Conservation (phyloP, 2,888 invertebrate species). For the Scaptomyza polygonia region DNA sequence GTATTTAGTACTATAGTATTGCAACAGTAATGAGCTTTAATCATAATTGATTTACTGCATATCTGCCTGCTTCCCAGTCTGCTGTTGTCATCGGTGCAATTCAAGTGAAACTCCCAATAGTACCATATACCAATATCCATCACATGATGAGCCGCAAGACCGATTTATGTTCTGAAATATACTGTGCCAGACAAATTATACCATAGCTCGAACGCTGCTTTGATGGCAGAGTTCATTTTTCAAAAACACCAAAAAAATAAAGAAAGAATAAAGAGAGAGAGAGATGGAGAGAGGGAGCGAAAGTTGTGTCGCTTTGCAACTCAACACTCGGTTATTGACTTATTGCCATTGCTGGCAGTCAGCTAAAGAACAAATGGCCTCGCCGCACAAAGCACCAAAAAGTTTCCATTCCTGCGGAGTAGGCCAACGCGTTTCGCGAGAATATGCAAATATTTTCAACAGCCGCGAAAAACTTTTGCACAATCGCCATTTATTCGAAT, state of each 20-base stretch:
- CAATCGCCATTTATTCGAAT: constrained; percentile 55
- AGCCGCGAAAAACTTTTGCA: constrained; percentile 53
- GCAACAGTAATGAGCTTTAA: constrained; percentile 75
- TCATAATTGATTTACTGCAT: constrained; percentile 75
- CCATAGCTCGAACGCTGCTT: constrained; percentile 23
- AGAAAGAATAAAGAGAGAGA: constrained; percentile 3
- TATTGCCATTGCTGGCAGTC: constrained; percentile 50
- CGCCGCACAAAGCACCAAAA: constrained; percentile 52
- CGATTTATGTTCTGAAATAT: constrained; percentile 69
- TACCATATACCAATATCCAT: constrained; percentile 38
- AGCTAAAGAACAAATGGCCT: constrained; percentile 42
- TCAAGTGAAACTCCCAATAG: constrained; percentile 20
- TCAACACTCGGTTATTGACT: constrained; percentile 76
- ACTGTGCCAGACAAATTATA: constrained; percentile 65
- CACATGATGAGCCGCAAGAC: constrained; percentile 35
- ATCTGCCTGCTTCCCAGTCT: constrained; percentile 15
- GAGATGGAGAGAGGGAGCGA: constrained; percentile 3
- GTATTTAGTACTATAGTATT: constrained; percentile 48
- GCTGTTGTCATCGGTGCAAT: constrained; percentile 57
- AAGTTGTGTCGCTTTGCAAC: constrained; percentile 66
- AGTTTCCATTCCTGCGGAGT: constrained; percentile 33
- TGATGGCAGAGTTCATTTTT: constrained; percentile 63
- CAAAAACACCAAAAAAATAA: constrained; percentile 40
- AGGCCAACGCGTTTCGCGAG: constrained; percentile 36
- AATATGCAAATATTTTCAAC: constrained; percentile 69